Evolutionary conservation across 1,140 invertebrate species (phyloP).

Genomic region (Heterodera schachtii): DNA sequence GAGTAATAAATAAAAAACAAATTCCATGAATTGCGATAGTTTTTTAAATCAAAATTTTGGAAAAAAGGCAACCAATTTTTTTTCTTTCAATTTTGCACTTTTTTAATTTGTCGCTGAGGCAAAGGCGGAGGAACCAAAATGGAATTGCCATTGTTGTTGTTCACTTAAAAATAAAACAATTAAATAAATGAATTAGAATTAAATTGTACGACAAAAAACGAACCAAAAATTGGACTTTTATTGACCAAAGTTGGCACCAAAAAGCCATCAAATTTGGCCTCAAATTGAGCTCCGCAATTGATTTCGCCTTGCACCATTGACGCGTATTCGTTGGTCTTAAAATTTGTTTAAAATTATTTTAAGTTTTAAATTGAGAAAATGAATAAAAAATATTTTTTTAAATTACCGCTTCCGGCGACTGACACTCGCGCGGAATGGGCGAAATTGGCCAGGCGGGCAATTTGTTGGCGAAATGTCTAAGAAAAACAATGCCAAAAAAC

Average conservation of each 20-base stretch:
- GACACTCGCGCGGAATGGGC: slow-evolving; percentile 25
- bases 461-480: slow-evolving; percentile 10
- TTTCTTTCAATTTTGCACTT: too few species aligned
- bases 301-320: slow-evolving; percentile 55
- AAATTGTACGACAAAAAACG: background rate
- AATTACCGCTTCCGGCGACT: slow-evolving; percentile 31
- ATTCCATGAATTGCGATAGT: too few species aligned
- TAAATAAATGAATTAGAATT: too few species aligned
- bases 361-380: too few species aligned
- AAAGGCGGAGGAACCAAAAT: too few species aligned
- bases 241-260: background rate
- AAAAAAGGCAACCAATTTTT: too few species aligned
- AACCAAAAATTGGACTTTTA: background rate
- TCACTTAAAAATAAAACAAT: too few species aligned
- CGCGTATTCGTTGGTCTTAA: slow-evolving; percentile 57
- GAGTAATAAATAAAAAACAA: too few species aligned
- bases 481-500: background rate
- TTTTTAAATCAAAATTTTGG: too few species aligned
- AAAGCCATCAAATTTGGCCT: slow-evolving; percentile 6
- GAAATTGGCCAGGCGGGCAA: slow-evolving; percentile 37
- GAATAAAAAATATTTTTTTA: too few species aligned
- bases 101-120: too few species aligned
- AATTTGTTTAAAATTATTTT: background rate
- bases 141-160: too few species aligned
- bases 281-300: slow-evolving; percentile 46